Evolutionary conservation across 2,888 invertebrate genomes (phyloP).

Genomic region (Lasioglossum zephyrum): DNA sequence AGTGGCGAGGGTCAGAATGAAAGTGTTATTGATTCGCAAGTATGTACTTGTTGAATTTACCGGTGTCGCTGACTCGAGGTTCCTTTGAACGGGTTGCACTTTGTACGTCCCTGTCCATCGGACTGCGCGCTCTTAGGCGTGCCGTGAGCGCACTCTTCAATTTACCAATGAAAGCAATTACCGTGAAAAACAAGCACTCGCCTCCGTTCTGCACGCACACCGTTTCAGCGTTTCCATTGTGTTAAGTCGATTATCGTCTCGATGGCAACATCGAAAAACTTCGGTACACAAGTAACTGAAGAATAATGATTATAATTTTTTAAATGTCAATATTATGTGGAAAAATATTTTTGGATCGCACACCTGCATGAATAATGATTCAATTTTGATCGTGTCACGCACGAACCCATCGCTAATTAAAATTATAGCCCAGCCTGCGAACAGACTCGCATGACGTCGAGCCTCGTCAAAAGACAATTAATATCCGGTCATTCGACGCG

Average conservation of each 20-base stretch:
- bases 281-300: not conserved
- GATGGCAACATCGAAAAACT: constrained; percentile 48
- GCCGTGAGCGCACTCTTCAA: constrained; percentile 49
- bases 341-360: not conserved
- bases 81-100: constrained; percentile 32
- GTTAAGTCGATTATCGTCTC: constrained; percentile 67
- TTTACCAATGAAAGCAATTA: constrained; percentile 72
- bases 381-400: not conserved
- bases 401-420: constrained; percentile 4
- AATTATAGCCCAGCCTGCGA: not conserved
- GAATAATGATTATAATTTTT: not conserved
- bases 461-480: constrained; percentile 37
- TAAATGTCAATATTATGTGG: not conserved
- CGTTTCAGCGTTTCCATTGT: constrained; percentile 28
- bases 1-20: not conserved
- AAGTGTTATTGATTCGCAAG: constrained; percentile 8
- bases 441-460: not conserved
- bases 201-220: constrained; percentile 14
- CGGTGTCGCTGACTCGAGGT: constrained; percentile 32
- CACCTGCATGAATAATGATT: not conserved
- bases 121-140: constrained; percentile 70
- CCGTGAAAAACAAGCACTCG: constrained; percentile 67
- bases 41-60: not conserved
- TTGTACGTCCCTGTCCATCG: constrained; percentile 53
- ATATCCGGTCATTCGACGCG: constrained; percentile 36